Evolutionary conservation across 2,888 invertebrate genomes (phyloP), one percentile per base, ranked within the genome.

Genomic region (Drosophila borealis): DNA sequence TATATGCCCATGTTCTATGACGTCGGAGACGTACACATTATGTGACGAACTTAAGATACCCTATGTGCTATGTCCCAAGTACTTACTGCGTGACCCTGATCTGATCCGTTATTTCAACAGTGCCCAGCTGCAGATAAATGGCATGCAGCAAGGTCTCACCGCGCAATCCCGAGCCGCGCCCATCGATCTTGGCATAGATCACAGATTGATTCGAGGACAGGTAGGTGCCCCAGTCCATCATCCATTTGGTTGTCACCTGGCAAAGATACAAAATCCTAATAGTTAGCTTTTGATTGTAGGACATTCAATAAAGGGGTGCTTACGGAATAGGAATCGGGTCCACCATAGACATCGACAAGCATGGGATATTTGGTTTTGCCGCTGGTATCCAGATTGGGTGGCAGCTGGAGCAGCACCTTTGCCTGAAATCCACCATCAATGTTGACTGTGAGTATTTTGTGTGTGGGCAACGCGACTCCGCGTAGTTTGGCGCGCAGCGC

Each of bases 101-200:
- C 93, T 99, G 98, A 93, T 99, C 99, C 45, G 95, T 94, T 53
- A 99, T 95, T 93, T 99, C 99, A 0, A 96, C 95, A 0, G 97
- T 96, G 34, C 99, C 99, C 39, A 99, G 93, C 49, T 94, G 94
- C 60, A 96, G 94, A 92, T 98, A 98, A 44, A 97, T 93, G 5
- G 97, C 93, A 91, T 98, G 97, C 88, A 97, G 93, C 89, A 97
- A 95, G 54, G 94, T 94, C 80, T 97, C 96, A 29, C 99, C 98
- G 79, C 96, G 95, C 53, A 96, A 93, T 0, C 97, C 97, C 0
- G 97, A 96, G 8, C 99, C 99, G 60, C 98, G 93, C 0, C 96
- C 97, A 93, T 99, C 99, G 69, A 99, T 98, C 75, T 95, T 94
- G 0, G 96, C 98, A 79, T 98, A 96, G 65, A 98, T 96, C 74